phyloP scores from a whole-genome alignment of 1,140 invertebrate species.

The Temnothorax longispinosus region DNA sequence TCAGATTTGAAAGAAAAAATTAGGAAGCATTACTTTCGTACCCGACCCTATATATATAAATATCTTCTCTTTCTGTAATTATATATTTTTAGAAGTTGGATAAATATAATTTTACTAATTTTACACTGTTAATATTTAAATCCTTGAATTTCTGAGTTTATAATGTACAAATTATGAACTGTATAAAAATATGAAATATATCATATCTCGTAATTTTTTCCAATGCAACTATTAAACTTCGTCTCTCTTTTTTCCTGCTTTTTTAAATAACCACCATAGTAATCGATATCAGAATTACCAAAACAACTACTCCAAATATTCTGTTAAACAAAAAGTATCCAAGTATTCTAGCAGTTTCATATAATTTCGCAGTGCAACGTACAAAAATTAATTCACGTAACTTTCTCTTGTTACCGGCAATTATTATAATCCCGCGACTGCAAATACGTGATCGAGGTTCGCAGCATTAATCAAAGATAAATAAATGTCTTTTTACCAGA shows the following conservation, averaged over 20 bases:
- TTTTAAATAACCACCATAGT: slow-evolving; percentile 24
- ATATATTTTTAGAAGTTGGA: neutral
- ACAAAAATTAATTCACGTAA: slow-evolving; percentile 19
- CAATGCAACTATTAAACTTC: neutral
- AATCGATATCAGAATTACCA: slow-evolving; percentile 2
- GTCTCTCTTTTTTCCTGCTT: neutral
- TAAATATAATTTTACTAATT: neutral
- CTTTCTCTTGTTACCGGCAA: neutral
- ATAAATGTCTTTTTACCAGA: neutral
- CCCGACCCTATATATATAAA: too few relatives aligned
- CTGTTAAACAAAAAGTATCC: neutral
- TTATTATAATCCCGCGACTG: slow-evolving; percentile 10
- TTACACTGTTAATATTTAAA: neutral
- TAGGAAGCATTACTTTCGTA: too few relatives aligned
- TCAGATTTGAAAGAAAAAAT: too few relatives aligned
- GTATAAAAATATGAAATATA: neutral
- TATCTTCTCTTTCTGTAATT: neutral
- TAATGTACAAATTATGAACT: neutral
- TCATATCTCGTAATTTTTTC: neutral
- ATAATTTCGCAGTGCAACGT: neutral
- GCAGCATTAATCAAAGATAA: slow-evolving; percentile 33
- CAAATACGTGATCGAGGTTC: slow-evolving; percentile 16
- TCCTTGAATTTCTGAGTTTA: neutral
- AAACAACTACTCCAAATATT: neutral
- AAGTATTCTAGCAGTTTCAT: neutral